Percentiles rank a stretch among this genome's conserved stretches.
Evolutionary conservation across 2,113 vertebrate species (phyloP).

Genomic region (Sminthopsis crassicaudata): DNA sequence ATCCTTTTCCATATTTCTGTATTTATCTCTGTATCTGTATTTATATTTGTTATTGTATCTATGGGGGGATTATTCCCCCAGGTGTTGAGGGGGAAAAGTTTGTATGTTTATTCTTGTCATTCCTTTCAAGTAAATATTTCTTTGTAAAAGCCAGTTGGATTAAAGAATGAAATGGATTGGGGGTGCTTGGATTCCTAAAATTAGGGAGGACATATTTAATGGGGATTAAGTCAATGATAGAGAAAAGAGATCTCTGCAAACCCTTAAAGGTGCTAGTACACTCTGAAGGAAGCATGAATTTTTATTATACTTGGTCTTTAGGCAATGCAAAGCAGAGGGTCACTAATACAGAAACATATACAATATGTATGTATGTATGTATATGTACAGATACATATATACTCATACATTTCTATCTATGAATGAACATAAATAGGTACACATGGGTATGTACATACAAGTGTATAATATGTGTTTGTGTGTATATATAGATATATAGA

Average conservation of each 20-base stretch:
- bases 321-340: not conserved
- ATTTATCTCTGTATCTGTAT: not conserved
- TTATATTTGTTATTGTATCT: not conserved
- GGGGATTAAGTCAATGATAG: not conserved
- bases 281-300: not conserved
- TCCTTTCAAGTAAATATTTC: not conserved
- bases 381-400: not conserved
- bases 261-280: not conserved
- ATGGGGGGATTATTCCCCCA: not conserved
- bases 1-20: too few species aligned
- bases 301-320: not conserved
- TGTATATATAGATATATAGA: too few species aligned
- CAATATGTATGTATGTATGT: not conserved
- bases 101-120: not conserved
- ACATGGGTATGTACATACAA: not conserved
- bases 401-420: not conserved
- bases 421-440: not conserved
- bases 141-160: not conserved
- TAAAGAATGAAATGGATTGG: not conserved
- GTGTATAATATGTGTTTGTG: not conserved
- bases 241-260: not conserved
- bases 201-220: not conserved
- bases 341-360: not conserved
- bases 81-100: not conserved
- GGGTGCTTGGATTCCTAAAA: not conserved